Evolutionary conservation across 2,888 invertebrate genomes (phyloP).

Genomic region (Tanypteryx hageni): DNA sequence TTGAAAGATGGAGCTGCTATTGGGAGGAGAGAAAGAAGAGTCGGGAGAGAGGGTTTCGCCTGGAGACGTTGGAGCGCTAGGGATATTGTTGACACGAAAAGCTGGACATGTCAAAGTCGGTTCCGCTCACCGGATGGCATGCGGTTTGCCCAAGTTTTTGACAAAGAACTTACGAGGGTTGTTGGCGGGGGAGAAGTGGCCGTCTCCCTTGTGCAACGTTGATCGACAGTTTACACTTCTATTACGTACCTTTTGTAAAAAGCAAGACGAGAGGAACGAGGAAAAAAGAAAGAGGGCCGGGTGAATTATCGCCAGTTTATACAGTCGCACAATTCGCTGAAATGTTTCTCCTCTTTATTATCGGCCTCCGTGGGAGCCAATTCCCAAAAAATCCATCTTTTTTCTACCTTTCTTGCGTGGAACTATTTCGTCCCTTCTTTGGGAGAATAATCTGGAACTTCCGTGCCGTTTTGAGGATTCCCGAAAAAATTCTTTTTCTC

Average conservation of each 20-base stretch:
- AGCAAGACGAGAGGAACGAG: neutral
- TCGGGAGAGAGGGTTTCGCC: neutral
- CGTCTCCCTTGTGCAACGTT: neutral
- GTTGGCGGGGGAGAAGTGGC: neutral
- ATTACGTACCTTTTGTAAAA: neutral
- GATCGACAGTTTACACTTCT: constrained; percentile 45
- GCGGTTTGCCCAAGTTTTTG: neutral
- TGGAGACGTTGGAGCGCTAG: neutral
- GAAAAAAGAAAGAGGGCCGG: neutral
- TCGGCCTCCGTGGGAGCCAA: neutral
- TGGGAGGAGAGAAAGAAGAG: neutral
- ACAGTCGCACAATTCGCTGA: neutral
- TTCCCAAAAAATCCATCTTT: neutral
- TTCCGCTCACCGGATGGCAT: neutral
- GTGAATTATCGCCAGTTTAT: constrained; percentile 23
- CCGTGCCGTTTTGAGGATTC: neutral
- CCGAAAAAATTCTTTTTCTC: neutral
- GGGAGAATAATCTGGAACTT: too few relatives aligned
- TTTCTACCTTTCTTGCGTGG: neutral
- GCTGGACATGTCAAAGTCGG: constrained; percentile 4
- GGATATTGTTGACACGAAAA: neutral
- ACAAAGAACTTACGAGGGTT: neutral
- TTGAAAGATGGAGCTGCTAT: neutral
- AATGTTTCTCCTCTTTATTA: constrained; percentile 20
- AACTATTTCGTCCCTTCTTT: too few relatives aligned